Conservation (phyloP, 2,888 invertebrate species). For the Perdita meconis region DNA sequence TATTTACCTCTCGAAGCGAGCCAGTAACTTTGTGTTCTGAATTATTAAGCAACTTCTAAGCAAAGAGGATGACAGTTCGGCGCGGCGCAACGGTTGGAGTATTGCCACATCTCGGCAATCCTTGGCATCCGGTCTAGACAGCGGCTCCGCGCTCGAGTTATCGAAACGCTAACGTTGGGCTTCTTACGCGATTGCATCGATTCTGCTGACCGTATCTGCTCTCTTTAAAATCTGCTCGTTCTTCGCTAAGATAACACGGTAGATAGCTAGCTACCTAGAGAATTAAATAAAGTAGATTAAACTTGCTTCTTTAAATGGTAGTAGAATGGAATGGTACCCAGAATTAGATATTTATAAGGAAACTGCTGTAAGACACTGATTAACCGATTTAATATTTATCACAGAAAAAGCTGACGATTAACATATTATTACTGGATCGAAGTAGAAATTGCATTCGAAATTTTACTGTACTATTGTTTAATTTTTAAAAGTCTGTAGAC, state of each 20-base stretch:
- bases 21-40: slow-evolving; percentile 39
- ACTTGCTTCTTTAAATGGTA: no score
- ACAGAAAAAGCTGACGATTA: no score
- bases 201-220: slow-evolving; percentile 44
- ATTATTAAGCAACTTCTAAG: slow-evolving; percentile 58
- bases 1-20: slow-evolving; percentile 31
- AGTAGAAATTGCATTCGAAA: no score
- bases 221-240: slow-evolving; percentile 10
- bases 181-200: slow-evolving; percentile 26
- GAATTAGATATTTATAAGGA: no score
- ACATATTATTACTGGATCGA: no score
- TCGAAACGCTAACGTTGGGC: slow-evolving; percentile 36
- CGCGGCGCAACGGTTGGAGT: slow-evolving; percentile 50
- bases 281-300: no score
- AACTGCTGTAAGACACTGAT: no score
- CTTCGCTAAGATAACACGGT: not conserved
- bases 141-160: slow-evolving; percentile 13
- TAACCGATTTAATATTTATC: no score
- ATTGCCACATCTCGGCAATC: slow-evolving; percentile 51
- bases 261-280: not conserved
- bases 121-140: slow-evolving; percentile 55
- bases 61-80: slow-evolving; percentile 55
- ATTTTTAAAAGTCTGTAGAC: no score
- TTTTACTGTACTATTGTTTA: no score
- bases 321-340: no score